A percentile compares a stretch with the other conserved stretches of the same genome.
Evolutionary conservation across 2,888 invertebrate genomes (phyloP).

Genomic region (Branchellion lobata): DNA sequence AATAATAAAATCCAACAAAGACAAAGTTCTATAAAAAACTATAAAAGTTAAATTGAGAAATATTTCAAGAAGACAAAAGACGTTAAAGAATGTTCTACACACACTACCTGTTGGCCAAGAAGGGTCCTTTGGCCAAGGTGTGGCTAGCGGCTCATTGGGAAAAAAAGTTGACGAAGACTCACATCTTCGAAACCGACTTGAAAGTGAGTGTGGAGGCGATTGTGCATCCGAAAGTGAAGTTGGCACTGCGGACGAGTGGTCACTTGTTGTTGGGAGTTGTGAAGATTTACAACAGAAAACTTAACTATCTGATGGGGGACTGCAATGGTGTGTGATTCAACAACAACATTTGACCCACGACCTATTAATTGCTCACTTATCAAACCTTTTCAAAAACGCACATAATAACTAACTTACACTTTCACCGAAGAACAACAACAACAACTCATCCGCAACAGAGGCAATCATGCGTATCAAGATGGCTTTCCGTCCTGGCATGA

Average conservation of each 20-base stretch:
- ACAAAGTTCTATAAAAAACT: too few species aligned
- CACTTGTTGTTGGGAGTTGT: slow-evolving; percentile 96
- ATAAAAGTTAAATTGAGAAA: too few species aligned
- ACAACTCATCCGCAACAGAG: slow-evolving; percentile 65
- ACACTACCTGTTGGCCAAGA: slow-evolving; percentile 99
- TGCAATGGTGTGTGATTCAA: slow-evolving; percentile 75
- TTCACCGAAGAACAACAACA: background rate
- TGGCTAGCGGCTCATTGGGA: slow-evolving; percentile 99
- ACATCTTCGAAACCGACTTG: slow-evolving; percentile 98
- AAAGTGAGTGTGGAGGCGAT: slow-evolving; percentile 98
- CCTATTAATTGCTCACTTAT: too few species aligned
- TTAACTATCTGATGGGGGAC: slow-evolving; percentile 94
- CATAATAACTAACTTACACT: background rate
- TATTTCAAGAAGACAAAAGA: too few species aligned
- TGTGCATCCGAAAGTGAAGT: slow-evolving; percentile 91
- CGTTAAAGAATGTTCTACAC: slow-evolving; percentile 99
- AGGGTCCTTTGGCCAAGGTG: slow-evolving; percentile 96
- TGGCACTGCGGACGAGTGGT: slow-evolving; percentile 95
- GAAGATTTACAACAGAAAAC: slow-evolving; percentile 95
- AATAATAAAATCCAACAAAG: too few species aligned
- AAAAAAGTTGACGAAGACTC: slow-evolving; percentile 97
- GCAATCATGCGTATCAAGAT: slow-evolving; percentile 99
- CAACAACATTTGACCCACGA: too few species aligned
- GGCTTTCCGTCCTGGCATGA: slow-evolving; percentile 71
- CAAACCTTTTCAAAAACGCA: too few species aligned